phyloP scores from a whole-genome alignment of 2,888 invertebrate species.

The Tinea trinotella region DNA sequence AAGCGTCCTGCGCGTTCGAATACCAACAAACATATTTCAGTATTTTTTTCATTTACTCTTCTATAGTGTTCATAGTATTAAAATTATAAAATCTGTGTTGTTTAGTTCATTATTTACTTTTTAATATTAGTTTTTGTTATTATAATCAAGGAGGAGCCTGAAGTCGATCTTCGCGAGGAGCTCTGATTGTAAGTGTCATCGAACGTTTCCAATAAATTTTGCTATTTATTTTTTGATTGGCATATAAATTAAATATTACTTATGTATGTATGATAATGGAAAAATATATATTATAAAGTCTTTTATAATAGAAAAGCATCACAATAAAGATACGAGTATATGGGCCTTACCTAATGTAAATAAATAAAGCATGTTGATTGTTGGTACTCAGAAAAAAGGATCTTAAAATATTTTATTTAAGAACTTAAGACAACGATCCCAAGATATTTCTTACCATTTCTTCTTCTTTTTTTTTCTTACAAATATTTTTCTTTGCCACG shows the following conservation, averaged over 20 bases:
- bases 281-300: not conserved
- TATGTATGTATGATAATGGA: not conserved
- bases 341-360: not conserved
- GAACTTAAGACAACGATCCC: not conserved
- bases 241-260: slow-evolving; percentile 1
- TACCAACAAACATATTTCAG: not conserved
- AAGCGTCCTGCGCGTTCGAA: not conserved
- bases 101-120: not conserved
- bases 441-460: too few species aligned
- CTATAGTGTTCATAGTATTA: not conserved
- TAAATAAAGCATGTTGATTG: not conserved
- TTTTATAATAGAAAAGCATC: not conserved
- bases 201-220: not conserved
- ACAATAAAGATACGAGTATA: not conserved
- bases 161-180: not conserved
- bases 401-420: not conserved
- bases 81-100: not conserved
- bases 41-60: not conserved
- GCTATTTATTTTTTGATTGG: not conserved
- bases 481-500: too few species aligned
- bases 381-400: not conserved
- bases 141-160: not conserved
- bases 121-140: not conserved
- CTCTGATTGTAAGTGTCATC: not conserved
- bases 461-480: too few species aligned